Evolutionary conservation across 2,888 invertebrate species (phyloP).

Genomic region (Lasiommata megera): DNA sequence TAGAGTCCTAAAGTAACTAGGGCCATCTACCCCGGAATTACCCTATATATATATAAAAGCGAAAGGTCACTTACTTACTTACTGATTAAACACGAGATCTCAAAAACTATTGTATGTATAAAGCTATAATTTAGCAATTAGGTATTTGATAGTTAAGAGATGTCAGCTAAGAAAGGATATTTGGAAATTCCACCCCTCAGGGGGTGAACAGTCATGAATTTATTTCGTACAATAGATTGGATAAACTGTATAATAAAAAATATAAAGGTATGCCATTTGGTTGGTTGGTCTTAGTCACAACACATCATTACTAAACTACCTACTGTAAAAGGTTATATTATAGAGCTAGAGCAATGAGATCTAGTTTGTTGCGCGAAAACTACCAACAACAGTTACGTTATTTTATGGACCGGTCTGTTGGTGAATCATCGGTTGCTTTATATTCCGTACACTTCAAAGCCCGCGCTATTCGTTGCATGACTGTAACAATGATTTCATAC

Average conservation of each 20-base stretch:
- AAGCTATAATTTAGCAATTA: too few species aligned
- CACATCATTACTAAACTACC: neutral
- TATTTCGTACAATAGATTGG: neutral
- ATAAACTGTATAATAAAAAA: neutral
- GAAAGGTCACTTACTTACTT: too few species aligned
- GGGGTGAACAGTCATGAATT: neutral
- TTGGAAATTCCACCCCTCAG: too few species aligned
- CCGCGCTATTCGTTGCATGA: slow-evolving; percentile 17
- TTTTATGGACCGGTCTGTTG: slow-evolving; percentile 16
- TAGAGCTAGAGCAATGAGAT: neutral
- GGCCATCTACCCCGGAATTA: too few species aligned
- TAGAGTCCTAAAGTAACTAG: too few species aligned
- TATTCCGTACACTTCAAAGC: slow-evolving; percentile 25
- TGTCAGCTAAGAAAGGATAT: too few species aligned
- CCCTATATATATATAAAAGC: too few species aligned
- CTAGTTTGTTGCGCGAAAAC: slow-evolving; percentile 1
- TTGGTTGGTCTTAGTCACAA: neutral
- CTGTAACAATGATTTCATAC: slow-evolving; percentile 25
- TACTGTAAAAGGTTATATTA: neutral
- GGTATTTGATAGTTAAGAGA: too few species aligned
- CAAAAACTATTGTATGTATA: too few species aligned
- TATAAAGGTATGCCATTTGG: too few species aligned
- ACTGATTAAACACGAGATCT: too few species aligned
- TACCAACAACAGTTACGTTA: slow-evolving; percentile 23
- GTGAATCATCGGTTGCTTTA: slow-evolving; percentile 33